Evolutionary conservation across 2,113 vertebrate species (phyloP), one percentile per base, ranked within the genome.

Genomic region (Gobiocypris rarus): DNA sequence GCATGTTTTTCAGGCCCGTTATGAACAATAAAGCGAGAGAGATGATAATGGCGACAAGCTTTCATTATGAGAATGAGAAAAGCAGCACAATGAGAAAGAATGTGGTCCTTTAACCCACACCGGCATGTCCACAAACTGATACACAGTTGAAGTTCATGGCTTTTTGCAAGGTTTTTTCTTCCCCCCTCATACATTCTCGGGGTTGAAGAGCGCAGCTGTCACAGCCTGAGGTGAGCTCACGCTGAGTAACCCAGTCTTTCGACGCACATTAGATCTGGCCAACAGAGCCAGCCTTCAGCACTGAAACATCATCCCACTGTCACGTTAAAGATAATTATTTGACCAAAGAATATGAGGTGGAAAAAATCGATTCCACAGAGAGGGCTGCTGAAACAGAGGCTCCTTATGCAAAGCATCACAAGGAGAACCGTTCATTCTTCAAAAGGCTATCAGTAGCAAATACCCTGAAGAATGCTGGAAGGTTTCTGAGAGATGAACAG

Each of bases 311-410:
- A 71, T 77, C 88, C 90, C 63, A 82, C 82, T 85, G 84, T 89
- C 87, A 89, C 73, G 86, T 52, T 87, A 89, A 88, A 90, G 73
- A 89, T 75, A 86, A 90, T 82, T 85, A 82, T 91, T 91, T 87
- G 85, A 61, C 14, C 70, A 54, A n/a, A 59, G 81, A 90, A 90
- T 90, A 87, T 3, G 45, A 84, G 87, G 86, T 67, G 79, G 81
- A 87, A 86, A 88, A 84, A 82, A 83, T 73, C 58, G n/a, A 87
- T 82, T 86, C 48, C 75, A 75, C 31, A 73, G 83, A 83, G n/a
- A 50, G 45, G 28, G 24, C 67, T 1, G 19, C 28, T 19, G 24
- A 81, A 19, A 85, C 84, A 89, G 83, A 83, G 41, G 58, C 34
- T 80, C 61, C 63, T 86, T 86, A 58, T 76, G 54, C 43, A 9